Conservation (phyloP, 2,888 invertebrate species). For the Ophonus ardosiacus region DNA sequence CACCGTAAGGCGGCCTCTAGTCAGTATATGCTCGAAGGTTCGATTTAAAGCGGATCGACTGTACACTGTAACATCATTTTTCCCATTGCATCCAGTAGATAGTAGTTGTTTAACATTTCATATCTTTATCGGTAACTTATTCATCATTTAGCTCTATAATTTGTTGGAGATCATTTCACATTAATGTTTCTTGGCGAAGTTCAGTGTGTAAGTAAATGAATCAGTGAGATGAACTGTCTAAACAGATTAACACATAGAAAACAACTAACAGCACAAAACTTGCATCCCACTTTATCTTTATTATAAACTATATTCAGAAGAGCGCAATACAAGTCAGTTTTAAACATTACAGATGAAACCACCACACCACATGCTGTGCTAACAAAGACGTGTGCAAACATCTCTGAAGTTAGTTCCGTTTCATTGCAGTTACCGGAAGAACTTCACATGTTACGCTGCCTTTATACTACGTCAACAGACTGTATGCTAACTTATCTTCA, state of each 20-base stretch:
- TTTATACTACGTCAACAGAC: not conserved
- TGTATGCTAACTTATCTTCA: not conserved
- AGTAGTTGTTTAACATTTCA: no score
- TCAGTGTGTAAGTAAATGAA: no score
- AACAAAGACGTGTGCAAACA: conserved; percentile 38
- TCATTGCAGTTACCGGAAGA: conserved; percentile 29
- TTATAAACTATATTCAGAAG: conserved; percentile 38
- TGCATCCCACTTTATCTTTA: conserved; percentile 29
- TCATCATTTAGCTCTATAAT: no score
- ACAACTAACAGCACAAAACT: conserved; percentile 20
- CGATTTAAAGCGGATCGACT: no score
- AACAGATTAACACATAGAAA: not conserved
- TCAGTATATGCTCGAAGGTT: no score
- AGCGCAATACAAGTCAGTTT: conserved; percentile 29
- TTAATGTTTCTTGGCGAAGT: no score
- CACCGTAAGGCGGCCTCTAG: no score
- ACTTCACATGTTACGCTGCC: conserved; percentile 9
- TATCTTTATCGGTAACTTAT: no score
- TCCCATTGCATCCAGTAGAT: no score
- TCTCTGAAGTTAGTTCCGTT: conserved; percentile 46
- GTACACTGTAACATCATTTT: no score
- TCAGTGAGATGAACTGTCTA: not conserved
- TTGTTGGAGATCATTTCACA: no score
- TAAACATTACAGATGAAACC: conserved; percentile 32
- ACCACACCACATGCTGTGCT: conserved; percentile 19